phyloP scores from a whole-genome alignment of 2,888 invertebrate species.

The Epinotia nisella region DNA sequence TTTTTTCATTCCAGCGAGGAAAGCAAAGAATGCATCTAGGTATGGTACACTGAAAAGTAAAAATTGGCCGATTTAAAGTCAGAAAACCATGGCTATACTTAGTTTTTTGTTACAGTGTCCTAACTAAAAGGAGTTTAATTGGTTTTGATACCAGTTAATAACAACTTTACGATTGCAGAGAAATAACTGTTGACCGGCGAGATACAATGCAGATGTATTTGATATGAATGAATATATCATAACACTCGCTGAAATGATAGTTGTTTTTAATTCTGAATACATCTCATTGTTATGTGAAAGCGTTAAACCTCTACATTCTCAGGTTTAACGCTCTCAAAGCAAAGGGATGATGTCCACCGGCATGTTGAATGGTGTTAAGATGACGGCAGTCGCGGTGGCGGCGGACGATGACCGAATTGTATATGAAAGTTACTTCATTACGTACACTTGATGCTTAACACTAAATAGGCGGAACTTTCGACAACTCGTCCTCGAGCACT shows the following conservation, averaged over 20 bases:
- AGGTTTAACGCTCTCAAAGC: neutral
- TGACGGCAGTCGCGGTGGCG: neutral
- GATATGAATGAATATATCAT: neutral
- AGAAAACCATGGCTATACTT: too few relatives aligned
- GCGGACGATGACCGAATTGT: neutral
- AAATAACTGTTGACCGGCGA: too few relatives aligned
- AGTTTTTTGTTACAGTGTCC: too few relatives aligned
- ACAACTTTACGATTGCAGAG: too few relatives aligned
- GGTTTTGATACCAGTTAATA: too few relatives aligned
- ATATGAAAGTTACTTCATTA: slow-evolving; percentile 45
- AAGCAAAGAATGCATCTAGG: neutral
- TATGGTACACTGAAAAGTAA: neutral
- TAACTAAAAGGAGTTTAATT: too few relatives aligned
- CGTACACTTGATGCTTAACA: slow-evolving; percentile 59
- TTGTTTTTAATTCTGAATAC: slow-evolving; percentile 3
- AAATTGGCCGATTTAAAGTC: too few relatives aligned
- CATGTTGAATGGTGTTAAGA: neutral
- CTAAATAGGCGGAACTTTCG: slow-evolving; percentile 79
- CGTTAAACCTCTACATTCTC: too few relatives aligned
- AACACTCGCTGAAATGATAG: slow-evolving; percentile 2
- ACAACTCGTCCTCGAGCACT: slow-evolving; percentile 69
- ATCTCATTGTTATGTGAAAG: slow-evolving; percentile 7
- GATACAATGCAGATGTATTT: too few relatives aligned
- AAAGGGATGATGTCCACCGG: neutral
- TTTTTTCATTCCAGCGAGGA: slow-evolving; percentile 3